Percentiles rank a stretch among this genome's conserved stretches.
phyloP scores from a whole-genome alignment of 2,113 vertebrate genomes.

The Corythaixoides concolor region DNA sequence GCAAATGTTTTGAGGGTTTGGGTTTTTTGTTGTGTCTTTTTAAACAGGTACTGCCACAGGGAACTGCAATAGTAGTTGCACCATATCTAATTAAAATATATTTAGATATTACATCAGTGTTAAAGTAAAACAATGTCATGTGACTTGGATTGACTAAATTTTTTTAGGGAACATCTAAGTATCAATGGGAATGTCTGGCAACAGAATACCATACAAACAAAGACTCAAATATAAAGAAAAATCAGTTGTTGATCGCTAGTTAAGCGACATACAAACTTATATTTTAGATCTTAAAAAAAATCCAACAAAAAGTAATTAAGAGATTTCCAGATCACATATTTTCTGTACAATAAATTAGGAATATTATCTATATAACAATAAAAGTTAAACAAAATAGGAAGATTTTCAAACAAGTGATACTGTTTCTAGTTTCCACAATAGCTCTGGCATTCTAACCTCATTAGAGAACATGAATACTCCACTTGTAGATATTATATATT shows the following conservation, averaged over 20 bases:
- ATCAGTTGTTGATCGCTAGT: neutral
- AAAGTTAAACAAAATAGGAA: neutral
- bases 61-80: neutral
- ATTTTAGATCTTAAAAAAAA: neutral
- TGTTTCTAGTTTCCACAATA: neutral
- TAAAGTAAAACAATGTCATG: neutral
- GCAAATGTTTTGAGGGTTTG: neutral
- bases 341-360: neutral
- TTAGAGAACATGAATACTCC: neutral
- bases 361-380: neutral
- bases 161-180: neutral
- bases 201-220: neutral
- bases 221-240: neutral
- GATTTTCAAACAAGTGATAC: neutral
- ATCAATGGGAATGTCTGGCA: neutral
- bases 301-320: neutral
- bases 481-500: neutral
- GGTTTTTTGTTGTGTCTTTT: neutral
- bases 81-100: neutral
- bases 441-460: neutral
- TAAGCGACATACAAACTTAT: neutral
- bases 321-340: neutral
- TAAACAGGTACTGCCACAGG: neutral
- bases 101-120: neutral
- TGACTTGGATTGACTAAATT: neutral